Evolutionary conservation across 2,888 invertebrate genomes (phyloP).

Genomic region (Erebia epiphron): DNA sequence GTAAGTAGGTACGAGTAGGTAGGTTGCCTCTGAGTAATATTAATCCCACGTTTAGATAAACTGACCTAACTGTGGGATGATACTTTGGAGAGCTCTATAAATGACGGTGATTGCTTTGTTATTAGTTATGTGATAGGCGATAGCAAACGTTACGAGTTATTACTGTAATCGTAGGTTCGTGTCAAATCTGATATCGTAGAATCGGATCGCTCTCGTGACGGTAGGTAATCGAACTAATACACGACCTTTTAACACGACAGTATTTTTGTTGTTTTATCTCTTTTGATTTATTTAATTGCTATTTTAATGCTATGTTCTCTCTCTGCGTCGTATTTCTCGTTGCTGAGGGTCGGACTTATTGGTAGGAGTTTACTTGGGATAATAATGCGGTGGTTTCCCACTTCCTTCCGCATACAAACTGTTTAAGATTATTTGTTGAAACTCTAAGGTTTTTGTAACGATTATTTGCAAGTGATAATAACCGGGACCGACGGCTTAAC

Average conservation of each 20-base stretch:
- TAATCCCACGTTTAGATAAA: not conserved
- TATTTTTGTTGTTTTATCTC: slow-evolving; percentile 12
- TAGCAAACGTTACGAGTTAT: slow-evolving; percentile 46
- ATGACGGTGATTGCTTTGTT: slow-evolving; percentile 43
- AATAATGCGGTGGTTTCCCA: no score
- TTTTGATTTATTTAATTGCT: not conserved
- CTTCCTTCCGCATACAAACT: no score
- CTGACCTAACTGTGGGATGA: not conserved
- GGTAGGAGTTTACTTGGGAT: no score
- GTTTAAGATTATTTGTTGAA: no score
- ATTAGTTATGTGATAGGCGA: slow-evolving; percentile 68
- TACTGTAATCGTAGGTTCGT: slow-evolving; percentile 60
- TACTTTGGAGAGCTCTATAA: slow-evolving; percentile 17
- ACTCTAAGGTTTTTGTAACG: no score
- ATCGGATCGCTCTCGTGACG: slow-evolving; percentile 54
- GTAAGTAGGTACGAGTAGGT: no score
- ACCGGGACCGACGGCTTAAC: no score
- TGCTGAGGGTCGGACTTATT: no score
- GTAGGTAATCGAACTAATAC: slow-evolving; percentile 52
- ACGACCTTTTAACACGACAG: slow-evolving; percentile 39
- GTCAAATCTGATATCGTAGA: slow-evolving; percentile 58
- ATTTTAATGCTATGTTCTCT: not conserved
- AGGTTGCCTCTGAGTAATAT: not conserved
- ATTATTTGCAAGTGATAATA: no score
- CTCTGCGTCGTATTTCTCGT: no score